phyloP scores from a whole-genome alignment of 2,797 vertebrate genomes.

The Xenopus petersii region DNA sequence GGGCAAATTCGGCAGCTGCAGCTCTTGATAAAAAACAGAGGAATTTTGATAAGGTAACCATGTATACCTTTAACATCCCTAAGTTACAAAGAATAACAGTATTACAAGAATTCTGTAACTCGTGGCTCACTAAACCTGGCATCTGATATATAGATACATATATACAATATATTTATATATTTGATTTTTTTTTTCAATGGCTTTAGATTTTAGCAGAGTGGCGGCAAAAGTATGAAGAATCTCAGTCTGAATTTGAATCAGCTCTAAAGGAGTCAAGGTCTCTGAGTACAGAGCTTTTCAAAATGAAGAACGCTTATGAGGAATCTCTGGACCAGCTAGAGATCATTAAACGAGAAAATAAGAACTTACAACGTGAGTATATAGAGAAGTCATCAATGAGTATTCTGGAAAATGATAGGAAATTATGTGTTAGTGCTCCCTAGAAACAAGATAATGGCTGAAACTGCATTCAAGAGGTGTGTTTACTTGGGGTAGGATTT shows the following conservation, averaged over 20 bases:
- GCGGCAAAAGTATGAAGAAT: slow-evolving; percentile 69
- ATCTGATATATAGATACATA: too few relatives aligned
- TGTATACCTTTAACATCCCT: background rate
- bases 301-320: slow-evolving; percentile 66
- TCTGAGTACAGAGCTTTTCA: slow-evolving; percentile 67
- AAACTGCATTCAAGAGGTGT: too few relatives aligned
- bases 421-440: too few relatives aligned
- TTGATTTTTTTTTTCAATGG: too few relatives aligned
- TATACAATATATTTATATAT: too few relatives aligned
- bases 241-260: slow-evolving; percentile 65
- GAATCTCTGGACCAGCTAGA: slow-evolving; percentile 67
- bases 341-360: slow-evolving; percentile 67
- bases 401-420: too few relatives aligned
- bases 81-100: background rate
- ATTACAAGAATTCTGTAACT: too few relatives aligned
- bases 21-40: slow-evolving; percentile 83
- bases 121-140: too few relatives aligned
- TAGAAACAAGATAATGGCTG: too few relatives aligned
- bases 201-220: slow-evolving; percentile 62
- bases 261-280: slow-evolving; percentile 64
- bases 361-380: slow-evolving; percentile 65
- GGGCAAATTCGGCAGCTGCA: slow-evolving; percentile 74
- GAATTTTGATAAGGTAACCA: slow-evolving; percentile 79
- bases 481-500: too few relatives aligned
- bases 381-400: too few relatives aligned